Percentiles rank a stretch among this genome's conserved stretches.
These are phyloP conservation scores for Nesidiocoris tenuis DNA, from an alignment of 2,888 invertebrate genomes.

Conservation along the genomic window DNA sequence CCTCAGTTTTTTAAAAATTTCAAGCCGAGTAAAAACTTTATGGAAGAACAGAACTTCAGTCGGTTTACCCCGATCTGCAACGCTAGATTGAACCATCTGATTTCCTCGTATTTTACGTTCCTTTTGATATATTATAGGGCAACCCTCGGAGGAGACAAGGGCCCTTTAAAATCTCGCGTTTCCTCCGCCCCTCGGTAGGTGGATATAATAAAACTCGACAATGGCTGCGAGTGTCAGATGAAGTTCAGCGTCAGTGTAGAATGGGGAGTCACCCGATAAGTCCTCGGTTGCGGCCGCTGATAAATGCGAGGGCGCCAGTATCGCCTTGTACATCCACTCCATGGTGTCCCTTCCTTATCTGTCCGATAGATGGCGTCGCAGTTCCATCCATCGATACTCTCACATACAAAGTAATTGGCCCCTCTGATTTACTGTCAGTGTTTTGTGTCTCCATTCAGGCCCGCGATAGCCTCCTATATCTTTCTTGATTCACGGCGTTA, in stretches of 20 bases:
- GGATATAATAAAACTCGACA: conserved; percentile 14
- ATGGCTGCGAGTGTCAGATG: neutral
- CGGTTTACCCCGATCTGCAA: too few relatives aligned
- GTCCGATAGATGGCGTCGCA: neutral
- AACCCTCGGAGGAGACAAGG: conserved; percentile 1
- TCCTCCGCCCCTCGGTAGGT: neutral
- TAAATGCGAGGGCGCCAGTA: conserved; percentile 23
- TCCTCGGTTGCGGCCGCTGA: conserved; percentile 14
- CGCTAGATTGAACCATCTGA: neutral
- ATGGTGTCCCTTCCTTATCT: neutral
- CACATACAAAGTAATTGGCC: conserved; percentile 30
- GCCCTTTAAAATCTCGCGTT: neutral
- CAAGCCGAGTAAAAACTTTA: too few relatives aligned
- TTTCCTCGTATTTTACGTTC: conserved; percentile 24
- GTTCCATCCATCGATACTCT: conserved; percentile 16
- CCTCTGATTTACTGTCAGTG: conserved; percentile 30
- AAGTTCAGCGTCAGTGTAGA: neutral
- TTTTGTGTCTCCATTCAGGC: conserved; percentile 21
- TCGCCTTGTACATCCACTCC: conserved; percentile 9
- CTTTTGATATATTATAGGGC: conserved; percentile 18
- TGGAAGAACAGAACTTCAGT: too few relatives aligned
- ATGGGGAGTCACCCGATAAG: conserved; percentile 6
- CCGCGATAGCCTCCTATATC: conserved; percentile 30
- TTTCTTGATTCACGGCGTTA: conserved; percentile 37
- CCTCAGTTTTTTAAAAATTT: too few relatives aligned